Evolutionary conservation across 1,140 invertebrate species (phyloP).

Genomic region (Caligus rogercresseyi): DNA sequence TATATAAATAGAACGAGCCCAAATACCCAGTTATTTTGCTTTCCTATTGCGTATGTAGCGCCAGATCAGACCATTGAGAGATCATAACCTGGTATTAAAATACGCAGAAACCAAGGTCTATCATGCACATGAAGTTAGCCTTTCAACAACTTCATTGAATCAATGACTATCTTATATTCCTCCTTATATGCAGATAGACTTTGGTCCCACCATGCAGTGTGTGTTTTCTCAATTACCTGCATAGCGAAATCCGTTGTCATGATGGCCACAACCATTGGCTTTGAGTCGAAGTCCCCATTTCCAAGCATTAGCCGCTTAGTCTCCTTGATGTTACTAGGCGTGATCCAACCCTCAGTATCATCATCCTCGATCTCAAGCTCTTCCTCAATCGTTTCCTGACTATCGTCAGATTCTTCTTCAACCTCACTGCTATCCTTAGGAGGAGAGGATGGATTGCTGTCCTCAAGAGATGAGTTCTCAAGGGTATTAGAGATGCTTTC

Average conservation of each 20-base stretch:
- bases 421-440: slow-evolving; percentile 44
- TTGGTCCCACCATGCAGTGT: too few species aligned
- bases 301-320: slow-evolving; percentile 22
- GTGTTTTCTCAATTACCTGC: slow-evolving; percentile 37
- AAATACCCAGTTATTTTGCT: too few species aligned
- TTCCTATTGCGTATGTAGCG: neutral
- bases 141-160: too few species aligned
- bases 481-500: neutral
- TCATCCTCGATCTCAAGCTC: slow-evolving; percentile 36
- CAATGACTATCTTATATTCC: too few species aligned
- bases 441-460: slow-evolving; percentile 29
- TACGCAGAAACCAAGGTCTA: too few species aligned
- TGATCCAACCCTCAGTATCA: slow-evolving; percentile 35
- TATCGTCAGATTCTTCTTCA: slow-evolving; percentile 47
- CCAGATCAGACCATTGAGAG: slow-evolving; percentile 2
- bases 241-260: slow-evolving; percentile 91
- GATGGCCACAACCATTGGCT: slow-evolving; percentile 57
- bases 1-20: too few species aligned
- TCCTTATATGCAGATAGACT: too few species aligned
- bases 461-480: slow-evolving; percentile 9
- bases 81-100: slow-evolving; percentile 15
- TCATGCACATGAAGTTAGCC: too few species aligned
- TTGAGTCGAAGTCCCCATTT: slow-evolving; percentile 20
- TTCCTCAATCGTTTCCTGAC: slow-evolving; percentile 48
- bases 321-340: slow-evolving; percentile 22